Base-by-base conservation (phyloP, 1,140 invertebrate genomes). In the Drosophila hydei region DNA sequence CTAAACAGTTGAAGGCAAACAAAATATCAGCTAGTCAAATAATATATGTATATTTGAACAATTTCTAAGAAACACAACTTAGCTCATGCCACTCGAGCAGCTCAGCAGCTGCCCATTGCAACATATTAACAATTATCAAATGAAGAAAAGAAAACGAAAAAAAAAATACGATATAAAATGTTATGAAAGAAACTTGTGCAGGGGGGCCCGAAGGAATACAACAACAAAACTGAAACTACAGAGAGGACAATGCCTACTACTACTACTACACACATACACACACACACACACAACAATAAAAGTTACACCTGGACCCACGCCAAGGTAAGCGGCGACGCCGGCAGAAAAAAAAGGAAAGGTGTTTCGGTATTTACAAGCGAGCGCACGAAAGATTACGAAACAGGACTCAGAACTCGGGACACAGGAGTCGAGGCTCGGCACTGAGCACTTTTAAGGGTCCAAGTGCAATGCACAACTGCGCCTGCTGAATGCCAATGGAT, bases 261-360 rank as follows among this genome's bases (percentile, higher is more conserved):
- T 4, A 27, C 25, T 27, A 27, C 25, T 27, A 64, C 65, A 70
- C 40, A 68, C 52, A 71, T 25, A 69, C 30, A 45, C 19, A 36
- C 11, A 52, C 1, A 58, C 11, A 25, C 9, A 19, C 1, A 21
- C 23, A 58, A 69, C 43, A 67, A 64, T 62, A 75, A 71, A 81
- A 77, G 77, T 85, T 87, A 87, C 81, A 85, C 81, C 81, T 85
- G 81, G 81, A 87, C 70, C 77, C 77, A 77, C 81, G 81, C 73
- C 43, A 50, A 16, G 3, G 16, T 33, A 18, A 56, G 18, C 52
- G 38, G 38, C 38, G 38, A 42, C 38, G 16, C 21, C 27, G 27
- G 5, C n/a, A 40, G 12, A 21, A 55, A 14, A 16, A 70, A 78
- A 79, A 73, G 36, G 51, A 85, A 85, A 85, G 80, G 80, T 85